Evolutionary conservation across 2,888 invertebrate genomes (phyloP), one percentile per base, ranked within the genome.

Genomic region (Hoplodrina blanda): DNA sequence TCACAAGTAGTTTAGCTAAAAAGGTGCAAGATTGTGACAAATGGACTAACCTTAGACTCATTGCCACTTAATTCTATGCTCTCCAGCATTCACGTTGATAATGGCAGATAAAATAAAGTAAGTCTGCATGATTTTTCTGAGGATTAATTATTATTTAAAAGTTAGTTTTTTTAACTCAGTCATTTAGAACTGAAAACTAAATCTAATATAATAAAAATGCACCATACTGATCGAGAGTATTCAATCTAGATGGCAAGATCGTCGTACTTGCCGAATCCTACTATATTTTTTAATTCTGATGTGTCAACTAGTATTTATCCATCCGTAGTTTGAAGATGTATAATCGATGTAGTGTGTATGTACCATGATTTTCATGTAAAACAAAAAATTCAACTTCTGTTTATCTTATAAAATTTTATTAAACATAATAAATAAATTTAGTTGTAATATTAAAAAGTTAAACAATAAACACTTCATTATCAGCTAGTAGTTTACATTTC

Each of bases 51-150:
- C 89, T 85, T 69, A 61, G 59, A 72, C 52, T 64, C 50, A 68
- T 41, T 69, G 65, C 25, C 41, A 69, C 50, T 73, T 20, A 67
- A 49, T 78, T 69, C 65, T 59, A 69, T 72, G 73, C 63, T 53
- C 15, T 70, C 37, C 62, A 66, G 77, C 78, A 75, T 70, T 73
- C 57, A 13, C 46, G n/a, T 33, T 52, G 19, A 84, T 74, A 72
- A 94, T 94, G 94, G 91, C 91, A 75, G 94, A 94, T 77, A 94
- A 94, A 93, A 94, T 95, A 88, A 93, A 91, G 95, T 95, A 87
- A 81, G 83, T 78, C 55, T 44, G 17, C 33, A 25, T 41, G 4
- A 30, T 49, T 56, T 37, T 8, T 0, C 20, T n/a, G 5, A 8
- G 2, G 30, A n/a, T 54, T 41, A 2, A 20, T n/a, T n/a, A n/a